Percentiles rank a stretch among this genome's conserved stretches.
Evolutionary conservation across 1,140 invertebrate genomes (phyloP).

Genomic region (Muscidifurax raptorellus): DNA sequence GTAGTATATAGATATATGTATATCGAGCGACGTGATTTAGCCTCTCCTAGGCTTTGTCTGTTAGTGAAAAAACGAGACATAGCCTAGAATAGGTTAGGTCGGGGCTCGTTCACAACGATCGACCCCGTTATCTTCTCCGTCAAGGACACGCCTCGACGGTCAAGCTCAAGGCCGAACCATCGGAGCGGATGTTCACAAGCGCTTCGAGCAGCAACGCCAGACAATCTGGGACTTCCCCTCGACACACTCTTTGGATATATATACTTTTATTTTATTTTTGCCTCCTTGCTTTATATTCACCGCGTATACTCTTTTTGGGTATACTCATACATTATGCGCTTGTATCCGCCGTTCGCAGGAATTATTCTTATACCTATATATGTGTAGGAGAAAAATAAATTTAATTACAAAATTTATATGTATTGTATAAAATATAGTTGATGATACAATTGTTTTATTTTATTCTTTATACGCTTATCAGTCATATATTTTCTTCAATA

Average conservation of each 20-base stretch:
- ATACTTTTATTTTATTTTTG: not conserved
- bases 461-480: no score
- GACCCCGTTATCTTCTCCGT: constrained; percentile 43
- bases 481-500: no score
- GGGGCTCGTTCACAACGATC: constrained; percentile 65
- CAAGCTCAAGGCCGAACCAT: constrained; percentile 57
- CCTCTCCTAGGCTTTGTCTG: constrained; percentile 76
- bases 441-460: no score
- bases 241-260: no score
- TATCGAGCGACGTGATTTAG: constrained; percentile 69
- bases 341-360: no score
- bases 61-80: constrained; percentile 69
- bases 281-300: not conserved
- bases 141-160: constrained; percentile 54
- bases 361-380: no score
- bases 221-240: not conserved
- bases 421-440: no score
- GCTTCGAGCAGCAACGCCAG: no score
- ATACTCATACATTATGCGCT: no score
- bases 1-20: not conserved
- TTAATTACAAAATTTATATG: no score
- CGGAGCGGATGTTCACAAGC: not conserved
- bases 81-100: constrained; percentile 76
- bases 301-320: no score
- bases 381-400: no score